Percentiles rank a stretch among this genome's conserved stretches.
phyloP scores from a whole-genome alignment of 2,113 vertebrate species.

The Siniperca knerii region DNA sequence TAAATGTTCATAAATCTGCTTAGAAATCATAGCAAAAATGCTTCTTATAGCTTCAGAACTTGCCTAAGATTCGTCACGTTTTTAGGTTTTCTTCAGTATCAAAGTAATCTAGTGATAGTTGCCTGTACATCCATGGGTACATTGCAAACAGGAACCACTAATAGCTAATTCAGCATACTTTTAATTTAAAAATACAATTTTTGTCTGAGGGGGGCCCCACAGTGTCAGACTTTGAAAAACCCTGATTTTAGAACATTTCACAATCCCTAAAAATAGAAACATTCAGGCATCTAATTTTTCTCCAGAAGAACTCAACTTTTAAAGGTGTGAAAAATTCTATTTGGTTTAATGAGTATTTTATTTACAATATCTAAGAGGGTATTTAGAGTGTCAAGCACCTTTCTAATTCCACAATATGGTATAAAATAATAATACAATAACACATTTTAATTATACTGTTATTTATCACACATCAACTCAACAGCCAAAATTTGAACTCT shows the following conservation, averaged over 20 bases:
- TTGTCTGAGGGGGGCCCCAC: not conserved
- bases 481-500: not conserved
- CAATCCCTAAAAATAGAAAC: no score
- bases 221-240: no score
- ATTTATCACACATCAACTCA: not conserved
- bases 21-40: no score
- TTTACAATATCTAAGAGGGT: not conserved
- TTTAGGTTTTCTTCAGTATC: no score
- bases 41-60: no score
- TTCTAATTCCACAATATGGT: not conserved
- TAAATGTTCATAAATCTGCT: not conserved
- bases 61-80: no score
- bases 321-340: not conserved
- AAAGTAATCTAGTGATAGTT: no score
- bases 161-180: not conserved
- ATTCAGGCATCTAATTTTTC: not conserved
- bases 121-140: no score
- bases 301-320: not conserved
- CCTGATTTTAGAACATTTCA: no score
- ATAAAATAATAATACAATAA: not conserved
- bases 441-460: not conserved
- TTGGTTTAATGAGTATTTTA: not conserved
- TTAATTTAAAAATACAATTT: not conserved
- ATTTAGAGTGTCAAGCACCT: not conserved
- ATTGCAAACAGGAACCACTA: not conserved